A percentile compares a stretch with the other conserved stretches of the same genome.
phyloP scores from a whole-genome alignment of 2,888 invertebrate species.

The Meloe dianella region DNA sequence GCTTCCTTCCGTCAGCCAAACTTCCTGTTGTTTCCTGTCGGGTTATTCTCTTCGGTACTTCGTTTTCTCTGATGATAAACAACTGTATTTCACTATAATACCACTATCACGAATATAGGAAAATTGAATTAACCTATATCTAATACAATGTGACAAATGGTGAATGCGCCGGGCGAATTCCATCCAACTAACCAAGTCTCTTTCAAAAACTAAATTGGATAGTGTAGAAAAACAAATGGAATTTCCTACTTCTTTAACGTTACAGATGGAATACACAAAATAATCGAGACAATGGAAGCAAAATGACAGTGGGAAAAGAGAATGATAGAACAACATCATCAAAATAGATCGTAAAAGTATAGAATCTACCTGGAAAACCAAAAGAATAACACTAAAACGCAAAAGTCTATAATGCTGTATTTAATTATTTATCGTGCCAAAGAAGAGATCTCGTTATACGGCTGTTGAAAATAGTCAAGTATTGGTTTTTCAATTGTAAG shows the following conservation, averaged over 20 bases:
- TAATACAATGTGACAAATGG: not conserved
- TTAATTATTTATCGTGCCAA: conserved; percentile 31
- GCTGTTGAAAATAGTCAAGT: conserved; percentile 6
- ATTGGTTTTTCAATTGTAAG: not conserved
- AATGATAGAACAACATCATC: not conserved
- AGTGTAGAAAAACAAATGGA: not conserved
- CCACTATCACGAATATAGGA: not conserved
- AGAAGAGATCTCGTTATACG: conserved; percentile 29
- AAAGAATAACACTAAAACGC: conserved; percentile 15
- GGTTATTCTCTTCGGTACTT: conserved; percentile 22
- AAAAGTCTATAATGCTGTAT: conserved; percentile 26
- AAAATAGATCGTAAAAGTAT: not conserved
- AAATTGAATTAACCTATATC: not conserved
- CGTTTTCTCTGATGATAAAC: conserved; percentile 2
- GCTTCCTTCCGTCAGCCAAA: conserved; percentile 47
- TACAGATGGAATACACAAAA: conserved; percentile 11
- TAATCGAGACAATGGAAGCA: conserved; percentile 17
- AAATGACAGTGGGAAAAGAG: not conserved
- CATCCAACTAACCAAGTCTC: not conserved
- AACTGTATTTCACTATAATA: not conserved
- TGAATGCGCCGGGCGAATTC: conserved; percentile 14
- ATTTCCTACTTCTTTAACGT: conserved; percentile 14
- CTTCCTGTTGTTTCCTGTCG: conserved; percentile 41
- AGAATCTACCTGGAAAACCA: not conserved
- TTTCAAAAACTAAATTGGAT: too few species aligned